phyloP scores from a whole-genome alignment of 2,797 vertebrate genomes.

The Prionace glauca region DNA sequence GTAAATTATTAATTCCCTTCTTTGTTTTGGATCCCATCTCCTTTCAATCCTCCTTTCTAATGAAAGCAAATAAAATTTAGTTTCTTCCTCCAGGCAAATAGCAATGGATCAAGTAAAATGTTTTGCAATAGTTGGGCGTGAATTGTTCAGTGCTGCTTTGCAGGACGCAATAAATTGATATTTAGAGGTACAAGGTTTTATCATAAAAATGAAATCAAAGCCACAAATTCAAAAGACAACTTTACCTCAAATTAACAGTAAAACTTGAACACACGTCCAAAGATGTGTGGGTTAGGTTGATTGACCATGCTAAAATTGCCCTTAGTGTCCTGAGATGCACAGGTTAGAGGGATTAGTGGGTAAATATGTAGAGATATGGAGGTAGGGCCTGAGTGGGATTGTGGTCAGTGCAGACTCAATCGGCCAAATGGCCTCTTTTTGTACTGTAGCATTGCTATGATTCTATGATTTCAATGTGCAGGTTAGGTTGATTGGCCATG shows the following conservation, averaged over 20 bases:
- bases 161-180: neutral
- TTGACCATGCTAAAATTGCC: too few species aligned
- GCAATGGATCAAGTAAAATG: neutral
- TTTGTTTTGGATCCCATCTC: neutral
- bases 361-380: too few species aligned
- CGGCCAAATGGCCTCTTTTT: too few species aligned
- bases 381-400: too few species aligned
- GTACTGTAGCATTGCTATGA: too few species aligned
- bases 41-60: conserved; percentile 7
- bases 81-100: conserved; percentile 25
- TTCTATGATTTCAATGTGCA: too few species aligned
- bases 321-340: too few species aligned
- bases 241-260: conserved; percentile 25
- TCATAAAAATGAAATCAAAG: conserved; percentile 11
- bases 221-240: conserved; percentile 3
- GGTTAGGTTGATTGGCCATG: too few species aligned
- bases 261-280: neutral
- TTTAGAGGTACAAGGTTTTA: conserved; percentile 15
- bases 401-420: too few species aligned
- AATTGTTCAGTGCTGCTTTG: conserved; percentile 11
- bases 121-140: neutral
- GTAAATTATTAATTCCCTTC: conserved; percentile 26
- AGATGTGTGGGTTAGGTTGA: too few species aligned
- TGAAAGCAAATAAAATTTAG: conserved; percentile 18
- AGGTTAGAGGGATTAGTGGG: too few species aligned